Evolutionary conservation across 2,113 vertebrate species (phyloP).

Genomic region (Bungarus multicinctus): DNA sequence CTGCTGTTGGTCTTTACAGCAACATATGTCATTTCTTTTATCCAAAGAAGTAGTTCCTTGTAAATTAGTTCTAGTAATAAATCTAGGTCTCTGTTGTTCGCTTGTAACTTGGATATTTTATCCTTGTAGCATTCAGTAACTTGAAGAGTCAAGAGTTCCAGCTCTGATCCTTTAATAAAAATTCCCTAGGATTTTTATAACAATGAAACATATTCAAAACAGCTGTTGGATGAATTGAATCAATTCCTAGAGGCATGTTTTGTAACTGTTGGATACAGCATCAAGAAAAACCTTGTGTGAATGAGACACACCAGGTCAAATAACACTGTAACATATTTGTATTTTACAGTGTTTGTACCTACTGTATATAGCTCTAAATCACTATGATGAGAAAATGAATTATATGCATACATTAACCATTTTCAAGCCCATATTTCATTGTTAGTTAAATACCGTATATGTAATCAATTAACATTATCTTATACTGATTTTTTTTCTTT

Average conservation of each 20-base stretch:
- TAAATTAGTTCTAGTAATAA: neutral
- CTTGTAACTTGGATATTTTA: neutral
- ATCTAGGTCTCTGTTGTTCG: neutral
- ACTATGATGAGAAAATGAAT: neutral
- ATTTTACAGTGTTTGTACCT: neutral
- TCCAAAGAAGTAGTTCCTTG: neutral
- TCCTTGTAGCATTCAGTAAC: neutral
- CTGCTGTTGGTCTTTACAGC: neutral
- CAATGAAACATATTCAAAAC: slow-evolving; percentile 13
- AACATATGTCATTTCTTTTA: neutral
- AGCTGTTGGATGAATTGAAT: slow-evolving; percentile 14
- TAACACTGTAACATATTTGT: neutral
- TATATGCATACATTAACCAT: neutral
- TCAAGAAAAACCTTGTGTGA: no score
- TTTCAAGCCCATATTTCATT: neutral
- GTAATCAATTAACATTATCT: neutral
- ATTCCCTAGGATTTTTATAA: neutral
- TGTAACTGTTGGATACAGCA: neutral
- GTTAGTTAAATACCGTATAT: neutral
- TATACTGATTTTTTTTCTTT: neutral
- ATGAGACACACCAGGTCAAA: neutral
- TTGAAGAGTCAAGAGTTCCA: neutral
- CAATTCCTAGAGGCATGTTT: neutral
- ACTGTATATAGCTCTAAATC: neutral
- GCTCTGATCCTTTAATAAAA: neutral